Evolutionary conservation across 1,140 invertebrate genomes (phyloP).

Genomic region (Calephelis virginiensis): DNA sequence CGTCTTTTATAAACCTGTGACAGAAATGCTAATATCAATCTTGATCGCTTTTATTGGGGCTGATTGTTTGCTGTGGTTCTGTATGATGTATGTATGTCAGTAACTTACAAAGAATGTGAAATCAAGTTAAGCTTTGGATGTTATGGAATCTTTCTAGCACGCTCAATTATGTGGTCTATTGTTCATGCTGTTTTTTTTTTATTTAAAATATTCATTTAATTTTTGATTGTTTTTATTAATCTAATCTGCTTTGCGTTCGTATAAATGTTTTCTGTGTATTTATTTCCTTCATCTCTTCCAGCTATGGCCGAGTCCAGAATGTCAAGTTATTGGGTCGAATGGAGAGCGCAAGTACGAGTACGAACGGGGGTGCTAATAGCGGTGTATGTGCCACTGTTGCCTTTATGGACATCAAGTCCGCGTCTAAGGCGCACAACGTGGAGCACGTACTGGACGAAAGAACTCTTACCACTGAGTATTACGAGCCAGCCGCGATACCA

Average conservation of each 20-base stretch:
- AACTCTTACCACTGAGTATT: constrained; percentile 93
- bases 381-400: constrained; percentile 91
- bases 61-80: constrained; percentile 4
- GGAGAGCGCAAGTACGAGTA: constrained; percentile 79
- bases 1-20: too few relatives aligned
- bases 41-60: constrained; percentile 21
- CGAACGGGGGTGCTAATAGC: constrained; percentile 71
- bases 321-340: constrained; percentile 89
- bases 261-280: constrained; percentile 16
- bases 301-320: constrained; percentile 97
- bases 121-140: neutral
- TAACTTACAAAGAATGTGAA: neutral
- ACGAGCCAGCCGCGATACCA: constrained; percentile 90
- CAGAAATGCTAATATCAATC: neutral
- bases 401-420: constrained; percentile 98
- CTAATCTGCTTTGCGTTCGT: constrained; percentile 1
- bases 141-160: neutral
- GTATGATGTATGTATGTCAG: constrained; percentile 3
- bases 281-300: constrained; percentile 72
- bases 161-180: neutral
- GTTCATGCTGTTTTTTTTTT: constrained; percentile 11
- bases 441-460: constrained; percentile 93
- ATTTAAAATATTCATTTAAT: neutral
- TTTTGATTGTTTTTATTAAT: constrained; percentile 5
- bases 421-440: constrained; percentile 93